phyloP scores from a whole-genome alignment of 2,797 vertebrate genomes.

The Myotis vivesi region DNA sequence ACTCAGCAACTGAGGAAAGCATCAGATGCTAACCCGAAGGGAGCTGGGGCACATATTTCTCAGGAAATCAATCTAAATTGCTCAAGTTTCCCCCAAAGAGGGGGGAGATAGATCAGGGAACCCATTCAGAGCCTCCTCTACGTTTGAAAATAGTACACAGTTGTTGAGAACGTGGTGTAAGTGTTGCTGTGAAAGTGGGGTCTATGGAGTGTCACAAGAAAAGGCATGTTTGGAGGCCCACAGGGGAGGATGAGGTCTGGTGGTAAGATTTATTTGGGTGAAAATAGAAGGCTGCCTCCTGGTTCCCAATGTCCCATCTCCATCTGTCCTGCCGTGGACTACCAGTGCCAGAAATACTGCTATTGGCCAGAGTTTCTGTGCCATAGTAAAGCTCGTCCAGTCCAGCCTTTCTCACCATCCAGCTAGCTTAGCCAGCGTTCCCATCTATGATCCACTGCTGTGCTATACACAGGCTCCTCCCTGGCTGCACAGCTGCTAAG shows the following conservation, averaged over 20 bases:
- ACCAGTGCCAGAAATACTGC: neutral
- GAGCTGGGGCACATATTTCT: constrained; percentile 14
- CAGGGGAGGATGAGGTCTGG: neutral
- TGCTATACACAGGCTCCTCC: neutral
- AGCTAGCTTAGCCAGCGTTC: neutral
- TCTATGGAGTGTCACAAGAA: neutral
- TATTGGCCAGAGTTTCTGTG: neutral
- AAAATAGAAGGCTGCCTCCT: neutral
- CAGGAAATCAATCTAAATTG: constrained; percentile 50
- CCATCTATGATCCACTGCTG: neutral
- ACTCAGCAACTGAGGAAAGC: constrained; percentile 2
- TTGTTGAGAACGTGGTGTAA: neutral
- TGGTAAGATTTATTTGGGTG: neutral
- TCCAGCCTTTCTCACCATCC: neutral
- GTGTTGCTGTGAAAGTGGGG: neutral
- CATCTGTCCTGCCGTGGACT: neutral
- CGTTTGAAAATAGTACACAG: neutral
- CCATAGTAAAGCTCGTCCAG: neutral
- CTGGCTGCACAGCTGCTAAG: too few relatives aligned
- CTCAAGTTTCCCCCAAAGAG: neutral
- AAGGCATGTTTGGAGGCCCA: neutral
- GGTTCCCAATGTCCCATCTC: neutral
- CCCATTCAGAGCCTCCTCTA: neutral
- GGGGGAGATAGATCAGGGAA: neutral
- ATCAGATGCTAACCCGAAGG: neutral